Evolutionary conservation across 2,888 invertebrate species (phyloP).

Genomic region (Kryphioiulus occultus): DNA sequence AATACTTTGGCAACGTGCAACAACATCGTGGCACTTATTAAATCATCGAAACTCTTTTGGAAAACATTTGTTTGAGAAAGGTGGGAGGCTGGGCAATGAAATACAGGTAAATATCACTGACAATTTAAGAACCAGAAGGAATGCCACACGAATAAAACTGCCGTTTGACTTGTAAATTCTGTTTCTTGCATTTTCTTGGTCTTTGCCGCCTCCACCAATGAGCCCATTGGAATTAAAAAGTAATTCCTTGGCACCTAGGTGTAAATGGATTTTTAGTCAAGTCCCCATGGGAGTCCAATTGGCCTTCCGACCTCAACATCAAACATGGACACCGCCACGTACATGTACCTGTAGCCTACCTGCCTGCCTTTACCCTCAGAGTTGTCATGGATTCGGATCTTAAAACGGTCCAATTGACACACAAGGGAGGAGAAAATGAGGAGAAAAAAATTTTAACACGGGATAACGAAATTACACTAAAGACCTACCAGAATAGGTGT

Average conservation of each 20-base stretch:
- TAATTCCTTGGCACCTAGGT: slow-evolving; percentile 45
- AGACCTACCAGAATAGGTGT: background rate
- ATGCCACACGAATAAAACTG: background rate
- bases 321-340: background rate
- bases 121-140: background rate
- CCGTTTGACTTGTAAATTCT: background rate
- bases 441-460: background rate
- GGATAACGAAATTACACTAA: background rate
- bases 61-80: background rate
- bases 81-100: background rate
- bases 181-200: background rate
- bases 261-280: slow-evolving; percentile 45
- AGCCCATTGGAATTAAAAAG: background rate
- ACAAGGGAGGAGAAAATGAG: background rate
- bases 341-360: too few relatives aligned
- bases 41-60: background rate
- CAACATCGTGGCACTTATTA: background rate
- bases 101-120: background rate
- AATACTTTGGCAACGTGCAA: too few relatives aligned
- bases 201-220: background rate
- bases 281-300: slow-evolving; percentile 27
- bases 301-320: slow-evolving; percentile 24
- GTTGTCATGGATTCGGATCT: background rate
- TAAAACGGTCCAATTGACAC: background rate
- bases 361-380: background rate